Conservation (phyloP, 1,140 invertebrate species). For the Pogonus chalceus region DNA sequence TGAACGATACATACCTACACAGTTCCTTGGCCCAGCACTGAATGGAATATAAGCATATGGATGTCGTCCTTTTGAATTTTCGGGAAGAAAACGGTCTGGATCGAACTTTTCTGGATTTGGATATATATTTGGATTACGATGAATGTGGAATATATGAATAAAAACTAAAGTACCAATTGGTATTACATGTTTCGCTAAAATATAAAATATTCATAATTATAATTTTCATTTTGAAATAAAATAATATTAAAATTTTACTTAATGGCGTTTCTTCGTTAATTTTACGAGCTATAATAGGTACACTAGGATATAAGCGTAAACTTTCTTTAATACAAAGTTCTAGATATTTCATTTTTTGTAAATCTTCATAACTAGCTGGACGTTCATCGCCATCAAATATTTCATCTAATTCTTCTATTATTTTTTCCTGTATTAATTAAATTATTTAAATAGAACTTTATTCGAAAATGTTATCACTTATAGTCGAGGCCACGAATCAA, state of each 20-base stretch:
- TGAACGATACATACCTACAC: constrained; percentile 43
- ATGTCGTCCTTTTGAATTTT: constrained; percentile 46
- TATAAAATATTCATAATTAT: constrained; percentile 5
- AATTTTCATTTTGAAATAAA: not conserved
- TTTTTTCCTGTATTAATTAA: constrained; percentile 18
- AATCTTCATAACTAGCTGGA: constrained; percentile 47
- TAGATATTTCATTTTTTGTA: constrained; percentile 57
- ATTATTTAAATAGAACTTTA: too few species aligned
- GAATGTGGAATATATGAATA: constrained; percentile 49
- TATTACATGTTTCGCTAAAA: constrained; percentile 34
- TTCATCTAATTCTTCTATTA: constrained; percentile 45
- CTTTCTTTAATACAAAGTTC: constrained; percentile 63
- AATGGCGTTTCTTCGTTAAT: constrained; percentile 48
- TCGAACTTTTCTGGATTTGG: constrained; percentile 63
- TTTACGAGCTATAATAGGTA: constrained; percentile 55
- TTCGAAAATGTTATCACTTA: too few species aligned
- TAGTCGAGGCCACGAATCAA: too few species aligned
- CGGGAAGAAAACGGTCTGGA: constrained; percentile 64
- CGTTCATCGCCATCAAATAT: constrained; percentile 48
- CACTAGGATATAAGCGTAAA: constrained; percentile 57
- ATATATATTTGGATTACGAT: constrained; percentile 54
- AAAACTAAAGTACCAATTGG: constrained; percentile 44
- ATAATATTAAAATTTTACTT: constrained; percentile 33
- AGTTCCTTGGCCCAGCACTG: constrained; percentile 47
- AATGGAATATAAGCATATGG: constrained; percentile 59